Evolutionary conservation across 1,140 invertebrate genomes (phyloP), one percentile per base, ranked within the genome.

Genomic region (Proctacanthus coquilletti): DNA sequence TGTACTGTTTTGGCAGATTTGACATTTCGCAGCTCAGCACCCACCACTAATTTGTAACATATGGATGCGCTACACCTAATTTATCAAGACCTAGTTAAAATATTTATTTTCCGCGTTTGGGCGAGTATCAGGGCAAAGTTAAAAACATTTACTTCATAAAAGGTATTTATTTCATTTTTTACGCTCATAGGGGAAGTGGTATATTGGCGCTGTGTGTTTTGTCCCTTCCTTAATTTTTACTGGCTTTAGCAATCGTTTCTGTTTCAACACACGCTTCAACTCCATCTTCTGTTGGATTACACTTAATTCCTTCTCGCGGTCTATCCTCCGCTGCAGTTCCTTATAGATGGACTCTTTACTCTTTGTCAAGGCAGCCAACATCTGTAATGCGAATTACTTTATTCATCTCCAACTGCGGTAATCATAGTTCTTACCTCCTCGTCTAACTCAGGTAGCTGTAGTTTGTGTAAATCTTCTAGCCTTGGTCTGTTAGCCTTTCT

Each of bases 271-370:
- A 41, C 70, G 71, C 48, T 84, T 78, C 1, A 92, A 51, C 63
- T 86, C 75, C 53, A 96, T 66, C 61, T 94, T 94, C 44, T 82
- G 71, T 47, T 88, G 75, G 14, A 93, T 71, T 5, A 92, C 64
- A 2, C 65, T 65, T 2, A 97, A 61, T 52, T 93, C 74, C 32
- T 75, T 75, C 57, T 91, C 87, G 32, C 92, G 66, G 10, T 84
- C 69, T 29, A 91, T 75, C 38, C 91, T 71, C 50, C 83, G 85
- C 3, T 69, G 62, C 2, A 96, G 61, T 62, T 93, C 83, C 30
- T 72, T 77, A 47, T 93, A 89, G 23, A 70, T 57, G 3, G 49
- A 46, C 36, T 56, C 51, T 29, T 50, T 42, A 20, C 43, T 48
- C 4, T 30, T 25, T 3, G n/a, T 21, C 2, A 40, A 39, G 18